A percentile compares a stretch with the other conserved stretches of the same genome.
phyloP scores from a whole-genome alignment of 2,888 invertebrate genomes.

The Dryococelus australis region DNA sequence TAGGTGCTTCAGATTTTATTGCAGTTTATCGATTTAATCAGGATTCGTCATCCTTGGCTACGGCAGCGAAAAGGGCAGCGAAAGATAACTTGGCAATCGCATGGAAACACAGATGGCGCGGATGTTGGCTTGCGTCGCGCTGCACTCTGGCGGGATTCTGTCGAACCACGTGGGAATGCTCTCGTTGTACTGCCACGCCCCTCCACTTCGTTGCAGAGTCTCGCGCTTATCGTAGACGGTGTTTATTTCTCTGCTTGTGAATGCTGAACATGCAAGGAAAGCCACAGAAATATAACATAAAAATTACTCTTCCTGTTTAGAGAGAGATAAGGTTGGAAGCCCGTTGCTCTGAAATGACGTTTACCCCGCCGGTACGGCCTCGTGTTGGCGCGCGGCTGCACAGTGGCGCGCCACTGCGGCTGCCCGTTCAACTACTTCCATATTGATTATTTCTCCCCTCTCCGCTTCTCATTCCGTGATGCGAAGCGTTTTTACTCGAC shows the following conservation, averaged over 20 bases:
- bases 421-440: conserved; percentile 26
- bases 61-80: neutral
- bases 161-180: neutral
- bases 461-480: conserved; percentile 8
- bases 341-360: neutral
- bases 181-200: conserved; percentile 31
- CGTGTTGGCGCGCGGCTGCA: neutral
- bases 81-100: neutral
- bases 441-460: conserved; percentile 41
- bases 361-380: neutral
- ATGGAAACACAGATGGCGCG: neutral
- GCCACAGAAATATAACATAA: too few species aligned
- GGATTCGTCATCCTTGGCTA: too few species aligned
- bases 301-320: too few species aligned
- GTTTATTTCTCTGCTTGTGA: too few species aligned
- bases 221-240: too few species aligned
- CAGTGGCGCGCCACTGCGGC: conserved; percentile 34
- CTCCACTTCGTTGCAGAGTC: neutral
- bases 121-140: neutral
- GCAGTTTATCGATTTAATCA: too few species aligned
- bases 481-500: conserved; percentile 34
- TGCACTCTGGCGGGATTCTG: neutral
- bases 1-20: too few species aligned
- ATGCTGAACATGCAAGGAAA: too few species aligned
- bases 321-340: too few species aligned